Evolutionary conservation across 1,140 invertebrate species (phyloP).

Genomic region (Macrosteles quadrilineatus): DNA sequence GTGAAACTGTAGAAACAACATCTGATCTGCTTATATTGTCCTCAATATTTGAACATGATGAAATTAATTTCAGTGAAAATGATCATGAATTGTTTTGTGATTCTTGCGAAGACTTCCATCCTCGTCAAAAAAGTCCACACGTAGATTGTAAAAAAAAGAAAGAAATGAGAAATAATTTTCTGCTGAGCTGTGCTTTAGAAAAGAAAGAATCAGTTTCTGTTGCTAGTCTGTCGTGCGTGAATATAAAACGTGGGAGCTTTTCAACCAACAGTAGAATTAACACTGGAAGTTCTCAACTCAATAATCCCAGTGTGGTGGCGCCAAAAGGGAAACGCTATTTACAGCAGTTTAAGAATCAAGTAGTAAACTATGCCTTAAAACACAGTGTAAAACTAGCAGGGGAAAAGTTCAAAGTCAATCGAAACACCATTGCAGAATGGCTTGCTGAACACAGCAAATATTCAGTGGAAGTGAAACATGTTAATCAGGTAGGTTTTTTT

Average conservation of each 20-base stretch:
- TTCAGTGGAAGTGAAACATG: neutral
- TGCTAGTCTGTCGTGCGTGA: neutral
- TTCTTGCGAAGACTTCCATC: constrained; percentile 3
- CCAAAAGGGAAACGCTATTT: constrained; percentile 2
- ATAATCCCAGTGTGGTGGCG: neutral
- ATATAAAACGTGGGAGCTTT: too few relatives aligned
- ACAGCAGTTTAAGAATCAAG: neutral
- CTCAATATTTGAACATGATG: neutral
- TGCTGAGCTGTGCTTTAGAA: neutral
- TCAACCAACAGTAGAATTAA: neutral
- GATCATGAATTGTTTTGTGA: constrained; percentile 6
- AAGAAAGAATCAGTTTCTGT: neutral
- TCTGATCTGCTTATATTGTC: neutral
- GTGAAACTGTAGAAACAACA: too few relatives aligned
- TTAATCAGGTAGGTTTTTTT: too few relatives aligned
- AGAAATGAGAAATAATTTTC: neutral
- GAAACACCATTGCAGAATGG: neutral
- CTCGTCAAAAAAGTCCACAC: neutral
- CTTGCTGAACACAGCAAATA: neutral
- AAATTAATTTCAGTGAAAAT: neutral
- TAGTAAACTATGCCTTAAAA: neutral
- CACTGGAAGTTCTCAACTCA: neutral
- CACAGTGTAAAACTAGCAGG: neutral
- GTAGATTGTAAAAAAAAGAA: neutral
- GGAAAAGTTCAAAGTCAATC: neutral